Evolutionary conservation across 2,797 vertebrate species (phyloP).

Genomic region (Alauda arvensis): DNA sequence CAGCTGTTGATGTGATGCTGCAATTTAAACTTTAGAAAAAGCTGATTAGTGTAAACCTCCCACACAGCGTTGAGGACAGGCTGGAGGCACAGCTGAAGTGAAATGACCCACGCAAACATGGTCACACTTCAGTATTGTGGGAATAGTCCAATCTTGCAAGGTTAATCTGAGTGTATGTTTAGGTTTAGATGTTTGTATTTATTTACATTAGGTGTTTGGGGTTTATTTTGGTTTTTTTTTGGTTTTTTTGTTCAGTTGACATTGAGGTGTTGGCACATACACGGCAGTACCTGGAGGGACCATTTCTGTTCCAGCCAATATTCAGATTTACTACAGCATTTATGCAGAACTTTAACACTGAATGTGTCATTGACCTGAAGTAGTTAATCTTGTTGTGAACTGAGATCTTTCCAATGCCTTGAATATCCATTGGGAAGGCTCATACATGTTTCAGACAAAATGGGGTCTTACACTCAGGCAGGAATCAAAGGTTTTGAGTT

Average conservation of each 20-base stretch:
- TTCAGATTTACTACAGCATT: background rate
- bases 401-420: background rate
- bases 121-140: background rate
- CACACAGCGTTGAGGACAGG: background rate
- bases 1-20: slow-evolving; percentile 25
- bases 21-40: slow-evolving; percentile 50
- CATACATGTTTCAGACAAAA: background rate
- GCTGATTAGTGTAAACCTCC: slow-evolving; percentile 53
- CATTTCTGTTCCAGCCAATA: background rate
- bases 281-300: background rate
- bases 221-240: background rate
- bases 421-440: background rate
- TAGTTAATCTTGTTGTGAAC: background rate
- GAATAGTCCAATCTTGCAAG: background rate
- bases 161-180: background rate
- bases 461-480: background rate
- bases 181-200: background rate
- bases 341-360: background rate
- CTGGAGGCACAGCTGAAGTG: background rate
- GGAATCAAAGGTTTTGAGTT: background rate
- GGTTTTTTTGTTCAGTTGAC: background rate
- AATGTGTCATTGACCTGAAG: background rate
- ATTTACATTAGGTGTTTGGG: background rate
- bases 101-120: background rate
- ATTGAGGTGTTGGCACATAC: background rate